Evolutionary conservation across 1,140 invertebrate species (phyloP), one percentile per base, ranked within the genome.

Genomic region (Prorops nasuta): DNA sequence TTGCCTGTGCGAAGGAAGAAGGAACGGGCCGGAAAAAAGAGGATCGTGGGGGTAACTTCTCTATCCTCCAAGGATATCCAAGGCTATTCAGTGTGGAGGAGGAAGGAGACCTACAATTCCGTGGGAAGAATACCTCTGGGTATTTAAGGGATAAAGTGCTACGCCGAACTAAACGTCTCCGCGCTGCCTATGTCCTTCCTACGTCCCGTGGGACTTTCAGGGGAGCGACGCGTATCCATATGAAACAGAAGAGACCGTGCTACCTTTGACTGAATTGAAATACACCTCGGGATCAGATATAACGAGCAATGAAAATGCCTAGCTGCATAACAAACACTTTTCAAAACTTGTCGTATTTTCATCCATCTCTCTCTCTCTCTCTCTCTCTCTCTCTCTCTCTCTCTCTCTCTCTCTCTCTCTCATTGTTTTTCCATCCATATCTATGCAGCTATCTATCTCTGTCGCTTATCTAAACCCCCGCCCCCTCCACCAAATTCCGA

Each of bases 81-180:
- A 19, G 47, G 41, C 54, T 44, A 54, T 60, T 54, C 54, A 51
- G 44, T 47, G 32, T n/a, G 31, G 32, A 57, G 32, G 53, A 52
- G 50, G 46, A 56, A 47, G 31, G 24, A 60, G 47, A 63, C 51
- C 52, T 51, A 63, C 53, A 60, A 64, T 64, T 64, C 54, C 53
- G 42, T 54, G 56, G 50, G 56, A 60, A 63, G 61, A 64, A 64
- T 64, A 64, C 61, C 60, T 60, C 56, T 63, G 61, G 61, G 61
- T 64, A 64, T 64, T 64, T 64, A 64, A 63, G 54, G 48, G 54
- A 64, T 64, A 63, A 63, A 64, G 54, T 57, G 57, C 51, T 47
- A 50, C 48, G 17, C 24, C 44, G 39, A 55, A 59, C 60, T 63
- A 63, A 63, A 63, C 56, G 60, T 49, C 54, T 52, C 45, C 44